Evolutionary conservation across 2,113 vertebrate genomes (phyloP), one percentile per base, ranked within the genome.

Genomic region (Stegastes partitus): DNA sequence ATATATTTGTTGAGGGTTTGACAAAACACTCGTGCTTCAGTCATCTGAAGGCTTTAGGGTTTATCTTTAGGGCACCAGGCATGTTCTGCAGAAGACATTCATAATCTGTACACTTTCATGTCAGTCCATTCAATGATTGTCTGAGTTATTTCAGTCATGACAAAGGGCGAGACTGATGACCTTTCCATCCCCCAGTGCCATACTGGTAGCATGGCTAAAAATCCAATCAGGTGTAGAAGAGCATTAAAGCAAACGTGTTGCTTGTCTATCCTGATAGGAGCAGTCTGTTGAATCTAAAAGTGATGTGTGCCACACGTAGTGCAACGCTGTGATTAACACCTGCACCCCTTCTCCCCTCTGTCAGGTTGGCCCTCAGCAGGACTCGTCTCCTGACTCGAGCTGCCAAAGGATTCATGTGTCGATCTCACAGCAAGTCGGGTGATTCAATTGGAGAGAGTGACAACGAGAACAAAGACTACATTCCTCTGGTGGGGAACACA

Each of bases 321-420:
- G 22, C 10, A n/a, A 3, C 53, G 5, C 25, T 71, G 56, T 55
- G 19, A 12, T 47, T 66, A 16, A 58, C 55, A 16, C 19, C 10
- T 59, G 2, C 42, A 11, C 34, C 63, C 37, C 10, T 8, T 21
- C 18, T 79, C 3, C 84, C 62, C 74, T 77, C 42, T 49, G 34
- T 22, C 85, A 99, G 97, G 88, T 82, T 98, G 93, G 96, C 91
- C 28, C 91, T 98, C 77, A 95, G 92, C 74, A 97, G 96, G 88
- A 96, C 96, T 21, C 94, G 95, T 25, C 93, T 99, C 64, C 90
- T 99, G 89, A 96, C 93, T 1, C 94, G 93, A 71, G 97, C 97
- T 0, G 95, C 97, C 75, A 96, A 93, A 85, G 96, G 97, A 6
- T 98, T 99, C 91, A 96, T 98, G 95, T 94, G 89, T 64, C 96